A percentile compares a stretch with the other conserved stretches of the same genome.
These are phyloP conservation scores for Ptilorrhoa leucosticta DNA, from an alignment of 2,113 vertebrate genomes.

Conservation along the genomic window DNA sequence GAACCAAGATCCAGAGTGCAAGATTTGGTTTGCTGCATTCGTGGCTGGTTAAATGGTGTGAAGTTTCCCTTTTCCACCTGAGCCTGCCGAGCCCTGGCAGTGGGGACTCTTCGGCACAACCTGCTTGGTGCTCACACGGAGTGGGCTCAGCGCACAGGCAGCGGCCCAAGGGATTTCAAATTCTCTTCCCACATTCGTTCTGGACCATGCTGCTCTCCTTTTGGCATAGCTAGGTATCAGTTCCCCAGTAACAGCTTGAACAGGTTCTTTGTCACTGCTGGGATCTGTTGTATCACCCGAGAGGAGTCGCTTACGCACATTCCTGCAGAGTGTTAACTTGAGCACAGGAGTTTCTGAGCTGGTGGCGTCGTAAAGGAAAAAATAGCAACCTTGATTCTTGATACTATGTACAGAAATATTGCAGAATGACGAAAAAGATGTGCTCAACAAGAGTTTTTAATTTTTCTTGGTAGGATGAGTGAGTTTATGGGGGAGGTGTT, in stretches of 20 bases:
- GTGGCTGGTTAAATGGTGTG: background rate
- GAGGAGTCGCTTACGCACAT: background rate
- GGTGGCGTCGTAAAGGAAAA: background rate
- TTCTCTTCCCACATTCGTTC: background rate
- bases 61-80: background rate
- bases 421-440: background rate
- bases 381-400: background rate
- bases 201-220: background rate
- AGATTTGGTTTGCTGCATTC: background rate
- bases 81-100: background rate
- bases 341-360: background rate
- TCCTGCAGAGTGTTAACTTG: background rate
- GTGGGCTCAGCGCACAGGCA: background rate
- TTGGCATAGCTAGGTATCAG: background rate
- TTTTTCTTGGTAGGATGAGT: background rate
- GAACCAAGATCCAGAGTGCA: background rate
- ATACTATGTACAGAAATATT: slow-evolving; percentile 20
- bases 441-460: background rate
- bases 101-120: fast-evolving
- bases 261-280: background rate
- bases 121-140: background rate
- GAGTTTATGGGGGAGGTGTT: background rate
- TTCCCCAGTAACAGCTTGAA: background rate
- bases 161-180: background rate
- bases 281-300: background rate